phyloP scores from a whole-genome alignment of 2,888 invertebrate genomes.

The Amiota mariae region DNA sequence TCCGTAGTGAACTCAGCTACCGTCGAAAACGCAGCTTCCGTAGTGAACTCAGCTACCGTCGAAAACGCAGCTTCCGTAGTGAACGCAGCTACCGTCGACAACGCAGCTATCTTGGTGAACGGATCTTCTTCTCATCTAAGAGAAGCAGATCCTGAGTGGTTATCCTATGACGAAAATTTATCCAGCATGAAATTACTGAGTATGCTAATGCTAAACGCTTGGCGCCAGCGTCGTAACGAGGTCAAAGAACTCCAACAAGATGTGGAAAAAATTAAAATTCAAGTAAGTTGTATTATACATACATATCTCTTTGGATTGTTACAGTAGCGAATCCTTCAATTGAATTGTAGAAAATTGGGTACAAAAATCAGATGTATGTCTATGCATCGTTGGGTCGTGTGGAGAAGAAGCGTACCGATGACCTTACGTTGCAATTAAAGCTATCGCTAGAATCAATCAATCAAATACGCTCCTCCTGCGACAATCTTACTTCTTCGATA shows the following conservation, averaged over 20 bases:
- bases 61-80: no score
- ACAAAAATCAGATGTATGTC: constrained; percentile 63
- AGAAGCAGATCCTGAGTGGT: no score
- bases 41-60: no score
- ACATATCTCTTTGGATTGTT: not conserved
- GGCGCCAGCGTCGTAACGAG: constrained; percentile 66
- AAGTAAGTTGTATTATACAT: constrained; percentile 49
- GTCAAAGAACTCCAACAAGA: constrained; percentile 53
- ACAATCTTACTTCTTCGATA: constrained; percentile 53
- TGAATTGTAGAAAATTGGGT: constrained; percentile 52
- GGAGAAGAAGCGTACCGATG: constrained; percentile 66
- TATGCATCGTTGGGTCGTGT: constrained; percentile 62
- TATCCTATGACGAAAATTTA: not conserved
- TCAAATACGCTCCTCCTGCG: constrained; percentile 53
- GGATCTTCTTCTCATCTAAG: no score
- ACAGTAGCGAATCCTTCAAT: not conserved
- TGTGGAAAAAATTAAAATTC: constrained; percentile 51
- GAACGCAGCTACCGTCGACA: no score
- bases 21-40: no score
- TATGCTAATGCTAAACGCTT: constrained; percentile 65
- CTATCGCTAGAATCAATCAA: constrained; percentile 51
- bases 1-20: no score
- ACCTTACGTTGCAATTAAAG: constrained; percentile 59
- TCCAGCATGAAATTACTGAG: constrained; percentile 63
- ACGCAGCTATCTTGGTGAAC: no score